Percentiles rank a stretch among this genome's conserved stretches.
phyloP scores from a whole-genome alignment of 2,888 invertebrate species.

The Crossocerus cetratus region DNA sequence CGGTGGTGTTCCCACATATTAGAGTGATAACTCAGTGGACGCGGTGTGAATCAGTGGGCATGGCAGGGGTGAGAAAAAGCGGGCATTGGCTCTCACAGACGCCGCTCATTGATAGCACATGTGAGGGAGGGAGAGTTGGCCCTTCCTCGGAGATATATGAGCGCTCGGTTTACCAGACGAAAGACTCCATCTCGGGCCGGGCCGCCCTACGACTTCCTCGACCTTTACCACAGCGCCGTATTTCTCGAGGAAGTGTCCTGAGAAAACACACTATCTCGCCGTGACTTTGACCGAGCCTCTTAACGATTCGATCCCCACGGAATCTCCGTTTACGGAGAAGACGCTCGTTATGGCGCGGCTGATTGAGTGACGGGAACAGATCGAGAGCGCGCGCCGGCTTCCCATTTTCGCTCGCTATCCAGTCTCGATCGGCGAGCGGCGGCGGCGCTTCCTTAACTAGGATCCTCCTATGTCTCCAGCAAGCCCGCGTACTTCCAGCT shows the following conservation, averaged over 20 bases:
- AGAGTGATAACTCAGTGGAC: too few species aligned
- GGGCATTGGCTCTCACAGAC: too few species aligned
- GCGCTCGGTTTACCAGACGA: not conserved
- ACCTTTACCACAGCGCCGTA: slow-evolving; percentile 37
- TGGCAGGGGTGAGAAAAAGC: not conserved
- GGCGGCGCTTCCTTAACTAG: too few species aligned
- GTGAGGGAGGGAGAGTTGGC: not conserved
- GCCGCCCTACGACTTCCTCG: slow-evolving; percentile 3
- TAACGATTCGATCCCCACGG: slow-evolving; percentile 17
- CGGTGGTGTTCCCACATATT: too few species aligned
- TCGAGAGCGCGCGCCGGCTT: slow-evolving; percentile 33
- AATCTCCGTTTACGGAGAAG: slow-evolving; percentile 47
- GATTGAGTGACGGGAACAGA: slow-evolving; percentile 29
- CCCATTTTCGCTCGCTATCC: slow-evolving; percentile 25
- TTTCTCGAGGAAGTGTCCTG: slow-evolving; percentile 37
- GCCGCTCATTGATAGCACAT: not conserved
- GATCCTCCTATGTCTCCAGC: too few species aligned
- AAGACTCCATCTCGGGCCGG: not conserved
- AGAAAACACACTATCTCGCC: slow-evolving; percentile 42
- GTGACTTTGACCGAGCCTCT: slow-evolving; percentile 60
- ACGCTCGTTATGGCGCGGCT: slow-evolving; percentile 20
- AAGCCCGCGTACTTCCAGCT: too few species aligned
- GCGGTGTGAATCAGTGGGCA: too few species aligned
- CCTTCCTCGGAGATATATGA: not conserved
- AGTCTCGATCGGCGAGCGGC: too few species aligned